These are phyloP conservation scores for Mystacides longicornis DNA, from an alignment of 2,888 invertebrate genomes.

Conservation along the genomic window DNA sequence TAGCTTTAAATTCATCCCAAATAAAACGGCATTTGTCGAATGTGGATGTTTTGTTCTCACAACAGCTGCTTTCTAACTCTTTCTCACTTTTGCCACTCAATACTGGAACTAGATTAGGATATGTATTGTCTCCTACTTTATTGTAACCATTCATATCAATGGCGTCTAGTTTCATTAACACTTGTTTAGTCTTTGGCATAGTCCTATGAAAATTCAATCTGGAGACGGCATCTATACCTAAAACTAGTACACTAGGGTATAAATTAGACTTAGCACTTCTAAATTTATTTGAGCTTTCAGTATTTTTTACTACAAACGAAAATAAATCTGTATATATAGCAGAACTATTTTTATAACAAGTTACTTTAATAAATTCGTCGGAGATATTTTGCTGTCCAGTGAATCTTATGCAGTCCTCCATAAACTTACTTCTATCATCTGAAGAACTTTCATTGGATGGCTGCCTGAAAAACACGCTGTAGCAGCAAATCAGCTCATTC, in stretches of 20 bases:
- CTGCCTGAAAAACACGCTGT: constrained; percentile 51
- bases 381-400: constrained; percentile 37
- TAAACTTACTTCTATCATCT: constrained; percentile 46
- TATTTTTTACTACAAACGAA: constrained; percentile 51
- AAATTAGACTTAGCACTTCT: constrained; percentile 2
- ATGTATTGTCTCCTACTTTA: constrained; percentile 92
- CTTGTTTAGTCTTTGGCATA: constrained; percentile 64
- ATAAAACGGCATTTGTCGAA: constrained; percentile 78
- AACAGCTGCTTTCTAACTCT: constrained; percentile 59
- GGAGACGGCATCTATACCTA: constrained; percentile 83
- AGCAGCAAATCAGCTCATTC: constrained; percentile 52
- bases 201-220: constrained; percentile 77
- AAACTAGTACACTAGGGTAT: constrained; percentile 61
- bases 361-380: constrained; percentile 63
- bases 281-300: constrained; percentile 24
- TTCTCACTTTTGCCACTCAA: constrained; percentile 62
- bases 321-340: constrained; percentile 62
- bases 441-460: constrained; percentile 36
- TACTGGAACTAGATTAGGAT: constrained; percentile 79
- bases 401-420: constrained; percentile 44
- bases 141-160: constrained; percentile 83
- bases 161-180: constrained; percentile 55
- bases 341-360: constrained; percentile 46
- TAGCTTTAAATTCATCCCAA: constrained; percentile 70
- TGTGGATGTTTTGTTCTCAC: constrained; percentile 47